A percentile compares a stretch with the other conserved stretches of the same genome.
Conservation (phyloP, 2,888 invertebrate genomes). For the Antitype chi region DNA sequence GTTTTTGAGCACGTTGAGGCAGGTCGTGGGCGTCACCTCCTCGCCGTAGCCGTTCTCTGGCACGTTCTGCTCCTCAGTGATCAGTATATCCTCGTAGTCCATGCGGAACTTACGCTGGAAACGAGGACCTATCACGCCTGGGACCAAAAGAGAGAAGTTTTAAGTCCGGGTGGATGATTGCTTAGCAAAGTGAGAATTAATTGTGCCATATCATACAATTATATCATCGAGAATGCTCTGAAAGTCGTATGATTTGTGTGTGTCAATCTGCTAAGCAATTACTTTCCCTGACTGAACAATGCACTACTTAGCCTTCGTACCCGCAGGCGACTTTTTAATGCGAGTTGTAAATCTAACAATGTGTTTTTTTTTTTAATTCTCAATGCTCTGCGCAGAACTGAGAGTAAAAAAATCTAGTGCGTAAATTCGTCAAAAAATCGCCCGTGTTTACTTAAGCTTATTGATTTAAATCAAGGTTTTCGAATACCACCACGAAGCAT, state of each 20-base stretch:
- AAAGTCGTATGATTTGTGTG: not conserved
- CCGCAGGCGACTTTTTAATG: too few species aligned
- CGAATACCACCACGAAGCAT: not conserved
- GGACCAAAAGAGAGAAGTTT: not conserved
- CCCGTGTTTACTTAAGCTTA: not conserved
- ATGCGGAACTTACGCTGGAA: conserved; percentile 89
- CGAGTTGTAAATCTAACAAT: too few species aligned
- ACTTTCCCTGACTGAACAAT: not conserved
- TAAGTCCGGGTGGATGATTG: not conserved
- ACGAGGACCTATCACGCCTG: conserved; percentile 89
- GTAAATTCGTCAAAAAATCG: too few species aligned
- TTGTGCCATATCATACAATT: too few species aligned
- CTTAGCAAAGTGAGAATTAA: not conserved
- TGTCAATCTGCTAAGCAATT: not conserved
- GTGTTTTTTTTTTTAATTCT: too few species aligned
- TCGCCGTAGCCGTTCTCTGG: conserved; percentile 87
- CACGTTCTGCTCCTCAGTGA: conserved; percentile 89
- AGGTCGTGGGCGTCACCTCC: conserved; percentile 84
- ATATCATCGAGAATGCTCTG: too few species aligned
- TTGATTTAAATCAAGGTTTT: not conserved
- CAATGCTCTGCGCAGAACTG: too few species aligned
- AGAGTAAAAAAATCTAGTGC: too few species aligned
- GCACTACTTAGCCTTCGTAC: not conserved
- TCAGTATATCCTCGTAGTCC: conserved; percentile 92
- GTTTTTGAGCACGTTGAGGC: conserved; percentile 83